Evolutionary conservation across 2,797 vertebrate genomes (phyloP).

Genomic region (Euthynnus affinis): DNA sequence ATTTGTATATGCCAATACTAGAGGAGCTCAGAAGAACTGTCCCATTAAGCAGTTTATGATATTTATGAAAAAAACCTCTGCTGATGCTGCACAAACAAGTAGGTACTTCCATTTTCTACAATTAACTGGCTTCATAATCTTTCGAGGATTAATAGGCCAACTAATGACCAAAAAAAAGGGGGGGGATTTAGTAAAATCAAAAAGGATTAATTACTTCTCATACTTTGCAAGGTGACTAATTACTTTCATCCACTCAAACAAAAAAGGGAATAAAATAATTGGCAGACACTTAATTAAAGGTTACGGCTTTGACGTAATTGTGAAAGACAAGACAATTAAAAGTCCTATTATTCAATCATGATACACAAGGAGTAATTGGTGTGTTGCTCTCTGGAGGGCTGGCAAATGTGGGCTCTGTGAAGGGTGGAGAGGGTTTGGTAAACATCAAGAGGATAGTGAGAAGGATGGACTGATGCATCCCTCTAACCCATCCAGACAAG

Average conservation of each 20-base stretch:
- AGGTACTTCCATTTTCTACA: conserved; percentile 59
- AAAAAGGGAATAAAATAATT: conserved; percentile 80
- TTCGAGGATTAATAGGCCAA: conserved; percentile 75
- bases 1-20: neutral
- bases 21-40: neutral
- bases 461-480: conserved; percentile 57
- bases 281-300: conserved; percentile 84
- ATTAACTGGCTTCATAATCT: conserved; percentile 77
- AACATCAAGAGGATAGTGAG: conserved; percentile 58
- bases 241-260: conserved; percentile 80
- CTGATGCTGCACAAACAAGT: conserved; percentile 54
- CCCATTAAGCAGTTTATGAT: neutral
- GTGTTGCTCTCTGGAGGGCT: conserved; percentile 69
- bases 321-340: conserved; percentile 88
- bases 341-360: conserved; percentile 83
- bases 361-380: conserved; percentile 77
- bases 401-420: conserved; percentile 61
- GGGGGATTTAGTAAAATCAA: conserved; percentile 76
- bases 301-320: conserved; percentile 83
- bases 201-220: conserved; percentile 83
- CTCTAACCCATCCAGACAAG: conserved; percentile 68
- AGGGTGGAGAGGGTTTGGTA: conserved; percentile 68
- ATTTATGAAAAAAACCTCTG: conserved; percentile 19
- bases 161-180: conserved; percentile 68
- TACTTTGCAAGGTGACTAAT: conserved; percentile 83